Base-by-base conservation (phyloP, 1,140 invertebrate species). In the Listronotus oregonensis region DNA sequence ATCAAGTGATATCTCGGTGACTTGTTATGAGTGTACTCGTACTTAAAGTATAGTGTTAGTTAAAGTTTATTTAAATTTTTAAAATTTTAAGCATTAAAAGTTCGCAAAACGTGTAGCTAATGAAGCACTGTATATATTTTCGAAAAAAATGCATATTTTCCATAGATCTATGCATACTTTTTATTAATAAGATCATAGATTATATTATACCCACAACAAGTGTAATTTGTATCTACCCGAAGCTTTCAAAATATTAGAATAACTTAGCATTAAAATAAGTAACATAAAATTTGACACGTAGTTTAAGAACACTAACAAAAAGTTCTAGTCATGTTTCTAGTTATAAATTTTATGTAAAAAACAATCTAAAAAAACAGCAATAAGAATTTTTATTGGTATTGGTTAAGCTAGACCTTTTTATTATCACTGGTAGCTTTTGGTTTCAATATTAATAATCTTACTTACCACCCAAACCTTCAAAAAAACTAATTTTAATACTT, bases 61-160 rank as follows among this genome's bases (percentile, higher is more conserved):
- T 61, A 39, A 40, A 51, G 17, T 61, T 61, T 51, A 17, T 9
- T 18, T n/a, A 31, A 37, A 59, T 59, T 59, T 59, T 49, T 14
- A 12, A 47, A 64, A 50, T 12, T 56, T 64, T 56, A 17, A 40
- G 42, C 51, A 64, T 46, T 2, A 31, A 58, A 55, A 58, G 63
- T 65, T 65, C 63, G 63, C 63, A 65, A 65, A 57, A 65, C 55
- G 63, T 14, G 63, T 65, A 65, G 55, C 63, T 58, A 43, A 50
- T 52, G 46, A 65, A 65, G 63, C 63, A 65, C 63, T 65, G 63
- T 65, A 65, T n/a, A 65, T 65, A 65, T 49, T 51, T 54, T 37
- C 27, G 43, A 14, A 7, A 44, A 27, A 3, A 21, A 18, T 21
- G 18, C 46, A 49, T 49, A 49, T 49, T 49, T 49, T 18, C 2